Conservation (phyloP, 37 sponge, comb jelly and placozoan genomes). For the Bolinopsis microptera region DNA sequence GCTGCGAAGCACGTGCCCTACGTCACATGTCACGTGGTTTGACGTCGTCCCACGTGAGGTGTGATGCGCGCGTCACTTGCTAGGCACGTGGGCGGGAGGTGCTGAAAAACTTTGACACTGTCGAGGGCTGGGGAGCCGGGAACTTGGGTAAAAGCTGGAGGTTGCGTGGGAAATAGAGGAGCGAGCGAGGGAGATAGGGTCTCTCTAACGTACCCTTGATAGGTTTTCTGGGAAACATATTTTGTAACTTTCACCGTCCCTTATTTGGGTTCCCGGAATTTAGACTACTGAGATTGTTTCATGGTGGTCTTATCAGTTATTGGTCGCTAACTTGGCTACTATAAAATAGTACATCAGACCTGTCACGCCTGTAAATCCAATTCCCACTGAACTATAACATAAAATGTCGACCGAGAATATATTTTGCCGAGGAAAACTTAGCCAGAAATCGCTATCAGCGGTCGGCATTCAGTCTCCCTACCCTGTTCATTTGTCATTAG, state of each 20-base stretch:
- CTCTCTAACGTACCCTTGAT: not conserved
- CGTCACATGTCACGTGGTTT: not conserved
- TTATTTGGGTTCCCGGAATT: not conserved
- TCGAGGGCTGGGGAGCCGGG: not conserved
- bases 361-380: not conserved
- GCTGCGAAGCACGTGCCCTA: not conserved
- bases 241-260: not conserved
- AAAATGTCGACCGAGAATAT: not conserved
- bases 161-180: not conserved
- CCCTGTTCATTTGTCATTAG: not conserved
- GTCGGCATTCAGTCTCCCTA: not conserved
- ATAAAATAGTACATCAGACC: not conserved
- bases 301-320: not conserved
- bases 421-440: not conserved
- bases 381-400: not conserved
- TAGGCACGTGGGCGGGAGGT: not conserved
- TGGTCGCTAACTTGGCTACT: not conserved
- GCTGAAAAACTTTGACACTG: not conserved
- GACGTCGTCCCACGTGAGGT: not conserved
- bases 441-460: not conserved
- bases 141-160: not conserved
- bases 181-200: not conserved
- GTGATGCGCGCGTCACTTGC: not conserved
- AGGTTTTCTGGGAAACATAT: not conserved
- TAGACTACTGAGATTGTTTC: not conserved